Evolutionary conservation across 2,113 vertebrate genomes (phyloP), one percentile per base, ranked within the genome.

Genomic region (Chroicocephalus ridibundus): DNA sequence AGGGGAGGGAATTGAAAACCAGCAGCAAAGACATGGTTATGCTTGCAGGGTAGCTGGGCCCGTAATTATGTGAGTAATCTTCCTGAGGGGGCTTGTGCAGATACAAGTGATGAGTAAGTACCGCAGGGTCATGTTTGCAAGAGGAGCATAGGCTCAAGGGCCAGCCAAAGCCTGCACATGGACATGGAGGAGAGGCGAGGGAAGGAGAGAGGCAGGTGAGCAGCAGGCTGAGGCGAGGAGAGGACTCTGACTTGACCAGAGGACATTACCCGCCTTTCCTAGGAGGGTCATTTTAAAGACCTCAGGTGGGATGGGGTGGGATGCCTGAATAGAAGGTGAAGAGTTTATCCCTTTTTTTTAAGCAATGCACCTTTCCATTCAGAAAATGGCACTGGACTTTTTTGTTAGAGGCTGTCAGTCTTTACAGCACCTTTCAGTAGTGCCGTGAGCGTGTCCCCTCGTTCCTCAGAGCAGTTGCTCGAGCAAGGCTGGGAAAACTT

Each of bases 391-490:
- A 10, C 47, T 19, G 42, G 42, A 10, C 7, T 84, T 66, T 83
- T 91, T 24, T 74, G 26, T 14, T 54, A 40, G 65, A 61, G 60
- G 26, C 47, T 0, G 0, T 29, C 62, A 61, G 55, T 27, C 68
- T 78, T 31, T 24, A 34, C 3, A 10, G 31, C 55, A 62, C 40
- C 55, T 81, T 65, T 55, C 60, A 61, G 36, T 15, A 52, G 15
- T 9, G 51, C 17, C 1, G 0, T 44, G 11, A 54, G 14, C 46
- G n/a, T 74, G 27, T 58, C 12, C 24, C 26, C 60, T 82, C 21
- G 7, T 77, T 90, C 58, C 49, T 90, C 26, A 22, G 21, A 51
- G 44, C 0, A 0, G 32, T 22, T 3, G 2, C 36, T 60, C 0
- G 0, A 60, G 31, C 42, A 92, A 76, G 66, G 46, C 46, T 52